A percentile compares a stretch with the other conserved stretches of the same genome.
Conservation (phyloP, 2,113 vertebrate genomes). For the Campylomormyrus tamandua region DNA sequence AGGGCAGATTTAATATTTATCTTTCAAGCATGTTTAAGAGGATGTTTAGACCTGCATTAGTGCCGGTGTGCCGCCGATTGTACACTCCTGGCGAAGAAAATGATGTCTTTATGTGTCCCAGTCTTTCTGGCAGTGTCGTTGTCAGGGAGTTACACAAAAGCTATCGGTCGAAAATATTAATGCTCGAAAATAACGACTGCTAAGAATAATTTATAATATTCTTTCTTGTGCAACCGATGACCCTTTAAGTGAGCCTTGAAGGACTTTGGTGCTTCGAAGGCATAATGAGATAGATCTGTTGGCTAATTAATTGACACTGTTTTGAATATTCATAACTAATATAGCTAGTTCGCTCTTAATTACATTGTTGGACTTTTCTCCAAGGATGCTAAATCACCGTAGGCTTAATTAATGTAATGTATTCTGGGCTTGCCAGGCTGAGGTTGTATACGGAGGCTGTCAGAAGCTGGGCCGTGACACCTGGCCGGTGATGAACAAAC, state of each 20-base stretch:
- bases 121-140: constrained; percentile 41
- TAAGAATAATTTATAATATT: constrained; percentile 69
- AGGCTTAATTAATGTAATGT: constrained; percentile 99
- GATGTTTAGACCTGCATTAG: constrained; percentile 70
- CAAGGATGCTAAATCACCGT: constrained; percentile 98
- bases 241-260: constrained; percentile 81
- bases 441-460: constrained; percentile 84
- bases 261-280: constrained; percentile 70
- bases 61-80: constrained; percentile 72
- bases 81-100: constrained; percentile 33
- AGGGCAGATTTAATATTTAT: constrained; percentile 99
- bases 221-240: constrained; percentile 65
- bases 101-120: not conserved
- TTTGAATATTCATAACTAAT: constrained; percentile 99
- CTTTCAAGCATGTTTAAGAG: constrained; percentile 91
- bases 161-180: constrained; percentile 65
- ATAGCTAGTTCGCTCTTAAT: constrained; percentile 95
- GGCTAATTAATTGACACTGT: constrained; percentile 98
- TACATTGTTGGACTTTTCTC: constrained; percentile 99
- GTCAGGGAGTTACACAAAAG: constrained; percentile 60
- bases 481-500: constrained; percentile 78
- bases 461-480: constrained; percentile 89
- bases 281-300: constrained; percentile 74
- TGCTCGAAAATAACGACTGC: constrained; percentile 54
- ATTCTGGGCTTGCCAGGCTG: constrained; percentile 91